Conservation (phyloP, 2,888 invertebrate genomes). For the Abrostola triplasia region DNA sequence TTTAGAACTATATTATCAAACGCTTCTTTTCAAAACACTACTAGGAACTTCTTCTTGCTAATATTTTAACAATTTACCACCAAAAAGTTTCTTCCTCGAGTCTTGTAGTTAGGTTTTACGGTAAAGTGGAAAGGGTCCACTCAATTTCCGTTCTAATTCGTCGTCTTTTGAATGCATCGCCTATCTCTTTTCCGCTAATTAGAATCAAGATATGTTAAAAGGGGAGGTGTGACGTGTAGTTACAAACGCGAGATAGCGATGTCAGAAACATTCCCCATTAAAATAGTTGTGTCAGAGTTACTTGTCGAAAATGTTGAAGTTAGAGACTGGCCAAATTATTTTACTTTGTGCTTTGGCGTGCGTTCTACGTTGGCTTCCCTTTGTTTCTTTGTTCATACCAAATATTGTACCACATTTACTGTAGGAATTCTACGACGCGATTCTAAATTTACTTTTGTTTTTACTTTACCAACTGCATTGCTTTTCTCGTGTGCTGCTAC, state of each 20-base stretch:
- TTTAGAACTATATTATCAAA: background rate
- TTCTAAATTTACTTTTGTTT: conserved; percentile 19
- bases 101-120: conserved; percentile 45
- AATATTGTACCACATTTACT: conserved; percentile 32
- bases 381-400: conserved; percentile 40
- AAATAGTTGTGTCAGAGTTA: conserved; percentile 67
- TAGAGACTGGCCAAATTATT: conserved; percentile 44
- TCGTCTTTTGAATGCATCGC: conserved; percentile 48
- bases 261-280: conserved; percentile 71
- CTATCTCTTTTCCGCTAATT: conserved; percentile 55
- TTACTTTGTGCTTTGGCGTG: conserved; percentile 39
- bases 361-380: conserved; percentile 20
- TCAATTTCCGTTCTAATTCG: conserved; percentile 71
- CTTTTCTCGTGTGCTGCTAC: conserved; percentile 21
- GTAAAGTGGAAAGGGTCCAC: conserved; percentile 73
- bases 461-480: conserved; percentile 30
- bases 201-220: conserved; percentile 29
- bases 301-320: conserved; percentile 54
- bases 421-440: conserved; percentile 21
- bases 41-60: conserved; percentile 29
- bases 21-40: conserved; percentile 5
- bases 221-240: conserved; percentile 49
- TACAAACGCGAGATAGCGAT: conserved; percentile 58
- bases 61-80: conserved; percentile 42
- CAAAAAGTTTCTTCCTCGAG: conserved; percentile 51